A percentile compares a stretch with the other conserved stretches of the same genome.
Evolutionary conservation across 2,888 invertebrate species (phyloP).

Genomic region (Acrobasis suavella): DNA sequence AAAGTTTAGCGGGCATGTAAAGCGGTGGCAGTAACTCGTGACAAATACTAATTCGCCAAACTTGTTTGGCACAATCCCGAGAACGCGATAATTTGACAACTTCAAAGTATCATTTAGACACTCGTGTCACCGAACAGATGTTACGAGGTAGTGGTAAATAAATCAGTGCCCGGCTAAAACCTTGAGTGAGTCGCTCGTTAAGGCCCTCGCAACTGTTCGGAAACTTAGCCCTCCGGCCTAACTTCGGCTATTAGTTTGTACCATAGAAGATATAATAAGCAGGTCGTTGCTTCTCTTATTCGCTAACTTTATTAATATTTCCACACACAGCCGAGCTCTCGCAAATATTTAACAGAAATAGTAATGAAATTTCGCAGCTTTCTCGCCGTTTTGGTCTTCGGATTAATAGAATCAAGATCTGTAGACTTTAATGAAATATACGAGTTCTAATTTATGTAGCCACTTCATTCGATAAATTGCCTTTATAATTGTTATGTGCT

Average conservation of each 20-base stretch:
- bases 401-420: conserved; percentile 2
- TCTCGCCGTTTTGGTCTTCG: background rate
- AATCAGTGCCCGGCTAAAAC: conserved; percentile 60
- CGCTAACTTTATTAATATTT: conserved; percentile 24
- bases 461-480: background rate
- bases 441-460: background rate
- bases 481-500: too few relatives aligned
- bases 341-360: conserved; percentile 14
- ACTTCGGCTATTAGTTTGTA: conserved; percentile 53
- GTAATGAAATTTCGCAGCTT: conserved; percentile 9
- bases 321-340: conserved; percentile 12
- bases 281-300: conserved; percentile 31
- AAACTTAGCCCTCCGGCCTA: conserved; percentile 46
- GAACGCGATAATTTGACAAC: conserved; percentile 73
- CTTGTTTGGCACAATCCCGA: conserved; percentile 42
- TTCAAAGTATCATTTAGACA: conserved; percentile 73
- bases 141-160: conserved; percentile 62
- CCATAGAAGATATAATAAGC: conserved; percentile 40
- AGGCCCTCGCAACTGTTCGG: conserved; percentile 46
- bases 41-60: conserved; percentile 42
- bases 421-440: background rate
- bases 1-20: conserved; percentile 18
- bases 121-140: conserved; percentile 68
- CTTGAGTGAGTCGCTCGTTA: conserved; percentile 69
- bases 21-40: conserved; percentile 22